A percentile compares a stretch with the other conserved stretches of the same genome.
phyloP scores from a whole-genome alignment of 2,888 invertebrate genomes.

The Nebria salina region DNA sequence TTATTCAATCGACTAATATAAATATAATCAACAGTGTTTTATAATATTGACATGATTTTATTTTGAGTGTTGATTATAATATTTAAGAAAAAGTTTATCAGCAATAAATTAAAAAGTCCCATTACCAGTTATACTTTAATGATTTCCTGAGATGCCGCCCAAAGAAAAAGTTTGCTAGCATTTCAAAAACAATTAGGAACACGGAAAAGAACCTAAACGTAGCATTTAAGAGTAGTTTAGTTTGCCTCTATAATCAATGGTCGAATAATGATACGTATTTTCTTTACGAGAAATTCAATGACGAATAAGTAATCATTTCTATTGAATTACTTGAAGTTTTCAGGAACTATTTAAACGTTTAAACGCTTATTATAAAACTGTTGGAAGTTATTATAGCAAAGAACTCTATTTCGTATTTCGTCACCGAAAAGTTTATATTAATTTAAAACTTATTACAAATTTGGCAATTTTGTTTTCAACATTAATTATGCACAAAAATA shows the following conservation, averaged over 20 bases:
- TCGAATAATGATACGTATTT: neutral
- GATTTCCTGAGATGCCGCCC: conserved; percentile 40
- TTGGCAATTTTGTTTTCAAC: too few relatives aligned
- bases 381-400: neutral
- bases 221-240: conserved; percentile 28
- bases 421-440: too few relatives aligned
- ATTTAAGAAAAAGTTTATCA: conserved; percentile 34
- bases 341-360: neutral
- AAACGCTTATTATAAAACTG: neutral
- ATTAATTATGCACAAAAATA: too few relatives aligned
- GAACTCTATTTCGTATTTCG: neutral
- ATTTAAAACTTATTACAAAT: too few relatives aligned
- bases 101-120: conserved; percentile 44
- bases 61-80: conserved; percentile 39
- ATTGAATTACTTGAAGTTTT: neutral
- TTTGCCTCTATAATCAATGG: neutral
- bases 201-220: conserved; percentile 43
- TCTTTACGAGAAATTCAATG: neutral
- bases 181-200: conserved; percentile 46
- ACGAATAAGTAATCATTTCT: neutral
- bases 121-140: conserved; percentile 40
- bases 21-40: too few relatives aligned
- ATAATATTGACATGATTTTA: neutral
- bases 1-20: too few relatives aligned
- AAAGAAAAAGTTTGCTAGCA: conserved; percentile 45